These are phyloP conservation scores for Anthopleura sola DNA, from an alignment of 64 coral and sea anemone genomes.

Conservation along the genomic window DNA sequence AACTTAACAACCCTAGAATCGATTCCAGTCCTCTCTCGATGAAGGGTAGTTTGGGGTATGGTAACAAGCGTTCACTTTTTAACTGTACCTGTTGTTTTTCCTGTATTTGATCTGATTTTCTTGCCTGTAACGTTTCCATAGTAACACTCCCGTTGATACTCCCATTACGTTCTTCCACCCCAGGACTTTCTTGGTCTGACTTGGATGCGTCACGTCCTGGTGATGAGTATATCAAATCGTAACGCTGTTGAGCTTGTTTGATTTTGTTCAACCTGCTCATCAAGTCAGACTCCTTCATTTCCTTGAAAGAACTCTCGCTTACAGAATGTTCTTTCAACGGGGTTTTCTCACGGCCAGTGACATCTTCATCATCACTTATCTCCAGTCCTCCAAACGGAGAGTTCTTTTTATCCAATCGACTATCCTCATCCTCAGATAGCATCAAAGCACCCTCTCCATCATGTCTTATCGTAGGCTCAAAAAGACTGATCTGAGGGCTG, in stretches of 20 bases:
- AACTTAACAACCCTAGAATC: too few species aligned
- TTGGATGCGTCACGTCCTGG: background rate
- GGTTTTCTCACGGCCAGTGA: background rate
- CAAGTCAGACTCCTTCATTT: constrained; percentile 38
- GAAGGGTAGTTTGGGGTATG: too few species aligned
- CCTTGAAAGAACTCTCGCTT: background rate
- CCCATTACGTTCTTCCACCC: background rate
- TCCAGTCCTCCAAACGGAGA: background rate
- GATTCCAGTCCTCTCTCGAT: too few species aligned
- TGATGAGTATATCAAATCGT: background rate
- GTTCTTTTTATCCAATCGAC: background rate
- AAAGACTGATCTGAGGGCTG: constrained; percentile 15
- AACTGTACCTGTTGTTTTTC: constrained; percentile 51
- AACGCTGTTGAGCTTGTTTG: constrained; percentile 40
- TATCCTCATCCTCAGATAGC: background rate
- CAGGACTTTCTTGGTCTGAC: background rate
- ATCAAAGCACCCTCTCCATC: background rate
- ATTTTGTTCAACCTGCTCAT: constrained; percentile 60
- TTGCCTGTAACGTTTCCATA: constrained; percentile 20
- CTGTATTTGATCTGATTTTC: constrained; percentile 40
- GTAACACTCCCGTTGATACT: background rate
- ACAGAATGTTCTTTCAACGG: background rate
- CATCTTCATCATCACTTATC: constrained; percentile 18
- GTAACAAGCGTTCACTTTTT: too few species aligned
- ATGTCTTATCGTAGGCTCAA: constrained; percentile 11